Evolutionary conservation across 2,888 invertebrate species (phyloP).

Genomic region (Stenoptilia bipunctidactyla): DNA sequence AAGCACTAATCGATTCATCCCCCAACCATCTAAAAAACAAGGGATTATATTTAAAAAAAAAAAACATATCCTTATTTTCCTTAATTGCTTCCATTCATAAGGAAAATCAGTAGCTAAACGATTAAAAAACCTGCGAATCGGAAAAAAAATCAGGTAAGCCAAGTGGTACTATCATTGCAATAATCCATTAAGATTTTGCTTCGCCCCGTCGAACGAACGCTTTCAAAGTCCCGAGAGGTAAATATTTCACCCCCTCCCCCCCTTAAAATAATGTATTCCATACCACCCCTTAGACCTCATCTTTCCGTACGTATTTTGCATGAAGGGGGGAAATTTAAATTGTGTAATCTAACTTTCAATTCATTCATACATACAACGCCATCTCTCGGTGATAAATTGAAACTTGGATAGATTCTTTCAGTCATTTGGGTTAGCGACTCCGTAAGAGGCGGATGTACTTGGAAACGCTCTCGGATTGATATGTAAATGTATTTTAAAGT

Average conservation of each 20-base stretch:
- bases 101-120: constrained; percentile 24
- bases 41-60: constrained; percentile 17
- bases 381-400: constrained; percentile 68
- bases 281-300: constrained; percentile 57
- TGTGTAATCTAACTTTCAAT: constrained; percentile 72
- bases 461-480: constrained; percentile 26
- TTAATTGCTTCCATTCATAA: constrained; percentile 38
- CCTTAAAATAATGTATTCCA: constrained; percentile 58
- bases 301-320: constrained; percentile 68
- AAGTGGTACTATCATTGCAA: constrained; percentile 59
- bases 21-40: constrained; percentile 20
- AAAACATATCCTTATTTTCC: constrained; percentile 38
- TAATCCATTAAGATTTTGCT: constrained; percentile 69
- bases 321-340: constrained; percentile 68
- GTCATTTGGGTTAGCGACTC: constrained; percentile 43
- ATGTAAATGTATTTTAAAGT: constrained; percentile 27
- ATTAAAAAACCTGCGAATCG: constrained; percentile 19
- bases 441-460: constrained; percentile 19
- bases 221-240: constrained; percentile 65
- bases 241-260: constrained; percentile 53
- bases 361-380: constrained; percentile 70
- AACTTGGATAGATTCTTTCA: constrained; percentile 56
- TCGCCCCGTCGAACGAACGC: constrained; percentile 52
- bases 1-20: constrained; percentile 26
- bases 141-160: constrained; percentile 47